Percentiles rank a stretch among this genome's conserved stretches.
Conservation (phyloP, 1,140 invertebrate genomes). For the Hycleus phaleratus region DNA sequence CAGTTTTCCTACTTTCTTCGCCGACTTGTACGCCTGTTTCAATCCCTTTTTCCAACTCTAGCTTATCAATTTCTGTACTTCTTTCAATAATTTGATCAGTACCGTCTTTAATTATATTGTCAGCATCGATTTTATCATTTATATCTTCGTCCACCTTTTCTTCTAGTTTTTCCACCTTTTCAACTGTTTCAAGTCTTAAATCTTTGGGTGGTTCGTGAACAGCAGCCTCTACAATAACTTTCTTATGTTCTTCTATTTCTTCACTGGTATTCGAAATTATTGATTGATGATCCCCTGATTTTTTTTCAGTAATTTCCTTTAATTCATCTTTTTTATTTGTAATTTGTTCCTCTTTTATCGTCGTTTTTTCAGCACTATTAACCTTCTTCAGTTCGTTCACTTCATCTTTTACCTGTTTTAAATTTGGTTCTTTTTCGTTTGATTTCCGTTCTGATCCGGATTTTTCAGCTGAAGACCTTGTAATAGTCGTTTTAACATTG, state of each 20-base stretch:
- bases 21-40: neutral
- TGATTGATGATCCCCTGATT: slow-evolving; percentile 13
- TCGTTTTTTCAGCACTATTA: neutral
- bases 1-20: slow-evolving; percentile 1
- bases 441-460: neutral
- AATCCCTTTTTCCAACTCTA: neutral
- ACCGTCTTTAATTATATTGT: slow-evolving; percentile 13
- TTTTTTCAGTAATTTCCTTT: neutral
- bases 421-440: slow-evolving; percentile 1
- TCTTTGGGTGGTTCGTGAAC: slow-evolving; percentile 25
- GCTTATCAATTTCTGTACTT: no score
- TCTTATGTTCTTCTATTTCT: slow-evolving; percentile 23
- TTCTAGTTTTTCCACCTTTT: slow-evolving; percentile 12
- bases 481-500: slow-evolving; percentile 3
- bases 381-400: neutral
- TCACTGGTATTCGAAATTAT: slow-evolving; percentile 28
- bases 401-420: neutral
- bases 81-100: no score
- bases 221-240: slow-evolving; percentile 23
- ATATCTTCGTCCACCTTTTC: slow-evolving; percentile 12
- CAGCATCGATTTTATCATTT: slow-evolving; percentile 14
- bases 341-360: neutral
- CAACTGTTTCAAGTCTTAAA: neutral
- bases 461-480: no score
- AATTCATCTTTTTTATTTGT: neutral